These are phyloP conservation scores for Corydoras maculifer DNA, from an alignment of 2,113 vertebrate genomes.

Conservation along the genomic window DNA sequence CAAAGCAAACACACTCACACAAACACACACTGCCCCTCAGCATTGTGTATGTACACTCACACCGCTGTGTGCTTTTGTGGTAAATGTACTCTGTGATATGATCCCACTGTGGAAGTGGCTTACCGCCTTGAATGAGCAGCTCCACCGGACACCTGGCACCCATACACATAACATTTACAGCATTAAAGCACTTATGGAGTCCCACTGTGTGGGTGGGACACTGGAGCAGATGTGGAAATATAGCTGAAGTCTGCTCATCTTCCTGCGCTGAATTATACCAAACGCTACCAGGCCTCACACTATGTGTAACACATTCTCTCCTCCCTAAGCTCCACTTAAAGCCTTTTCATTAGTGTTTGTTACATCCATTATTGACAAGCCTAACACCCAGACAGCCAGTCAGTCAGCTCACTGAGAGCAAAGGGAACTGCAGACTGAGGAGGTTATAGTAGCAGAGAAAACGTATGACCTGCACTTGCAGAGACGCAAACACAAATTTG, in stretches of 20 bases:
- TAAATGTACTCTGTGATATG: constrained; percentile 36
- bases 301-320: constrained; percentile 25
- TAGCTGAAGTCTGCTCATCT: constrained; percentile 19
- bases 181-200: constrained; percentile 34
- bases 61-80: constrained; percentile 1
- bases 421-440: not conserved
- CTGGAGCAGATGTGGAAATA: constrained; percentile 6
- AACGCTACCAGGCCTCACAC: constrained; percentile 15
- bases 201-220: constrained; percentile 10
- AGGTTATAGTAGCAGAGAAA: not conserved
- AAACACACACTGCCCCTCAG: constrained; percentile 38
- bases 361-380: constrained; percentile 63
- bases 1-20: constrained; percentile 29
- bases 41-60: constrained; percentile 23
- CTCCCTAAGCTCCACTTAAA: constrained; percentile 36
- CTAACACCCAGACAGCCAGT: constrained; percentile 47
- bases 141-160: constrained; percentile 49
- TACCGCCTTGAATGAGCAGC: constrained; percentile 47
- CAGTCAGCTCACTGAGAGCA: constrained; percentile 52
- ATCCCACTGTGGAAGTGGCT: constrained; percentile 35
- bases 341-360: constrained; percentile 64
- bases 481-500: no score
- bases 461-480: not conserved
- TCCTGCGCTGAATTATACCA: constrained; percentile 17
- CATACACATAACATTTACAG: constrained; percentile 36